Conservation (phyloP, 2,113 vertebrate species). For the Hippoglossus stenolepis region DNA sequence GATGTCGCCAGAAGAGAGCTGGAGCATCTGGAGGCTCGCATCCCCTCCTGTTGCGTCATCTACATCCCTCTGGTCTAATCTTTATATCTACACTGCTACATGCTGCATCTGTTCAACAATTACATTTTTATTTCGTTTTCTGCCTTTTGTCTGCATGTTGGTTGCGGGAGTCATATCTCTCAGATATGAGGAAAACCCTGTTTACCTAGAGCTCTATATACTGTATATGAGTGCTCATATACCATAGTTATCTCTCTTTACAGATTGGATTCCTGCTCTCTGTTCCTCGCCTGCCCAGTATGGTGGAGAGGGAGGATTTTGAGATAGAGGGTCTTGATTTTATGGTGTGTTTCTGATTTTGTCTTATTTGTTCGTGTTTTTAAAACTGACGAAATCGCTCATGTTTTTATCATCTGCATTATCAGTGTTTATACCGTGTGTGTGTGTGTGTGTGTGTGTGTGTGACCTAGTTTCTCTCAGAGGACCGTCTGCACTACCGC, state of each 20-base stretch:
- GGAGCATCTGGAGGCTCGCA: slow-evolving; percentile 86
- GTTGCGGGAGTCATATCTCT: not conserved
- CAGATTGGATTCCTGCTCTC: slow-evolving; percentile 96
- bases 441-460: not conserved
- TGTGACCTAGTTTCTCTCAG: slow-evolving; percentile 88
- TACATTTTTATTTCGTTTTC: not conserved
- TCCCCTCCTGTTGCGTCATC: slow-evolving; percentile 92
- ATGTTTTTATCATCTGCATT: not conserved
- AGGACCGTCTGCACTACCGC: slow-evolving; percentile 93
- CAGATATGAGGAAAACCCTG: not conserved
- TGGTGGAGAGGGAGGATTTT: slow-evolving; percentile 91
- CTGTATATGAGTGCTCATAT: not conserved
- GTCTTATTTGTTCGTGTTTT: slow-evolving; percentile 34
- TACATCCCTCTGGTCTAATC: slow-evolving; percentile 92
- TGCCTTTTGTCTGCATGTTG: not conserved
- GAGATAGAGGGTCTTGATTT: slow-evolving; percentile 94
- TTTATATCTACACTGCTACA: not conserved
- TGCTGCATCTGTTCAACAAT: not conserved
- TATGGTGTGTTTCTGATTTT: slow-evolving; percentile 80
- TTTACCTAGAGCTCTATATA: not conserved
- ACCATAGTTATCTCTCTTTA: slow-evolving; percentile 7
- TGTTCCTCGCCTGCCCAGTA: slow-evolving; percentile 89
- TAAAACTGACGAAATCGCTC: not conserved
- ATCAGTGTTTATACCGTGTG: not conserved
- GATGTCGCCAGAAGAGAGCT: slow-evolving; percentile 92